Conservation (phyloP, 2,113 vertebrate species). For the Ardeotis arabs region DNA sequence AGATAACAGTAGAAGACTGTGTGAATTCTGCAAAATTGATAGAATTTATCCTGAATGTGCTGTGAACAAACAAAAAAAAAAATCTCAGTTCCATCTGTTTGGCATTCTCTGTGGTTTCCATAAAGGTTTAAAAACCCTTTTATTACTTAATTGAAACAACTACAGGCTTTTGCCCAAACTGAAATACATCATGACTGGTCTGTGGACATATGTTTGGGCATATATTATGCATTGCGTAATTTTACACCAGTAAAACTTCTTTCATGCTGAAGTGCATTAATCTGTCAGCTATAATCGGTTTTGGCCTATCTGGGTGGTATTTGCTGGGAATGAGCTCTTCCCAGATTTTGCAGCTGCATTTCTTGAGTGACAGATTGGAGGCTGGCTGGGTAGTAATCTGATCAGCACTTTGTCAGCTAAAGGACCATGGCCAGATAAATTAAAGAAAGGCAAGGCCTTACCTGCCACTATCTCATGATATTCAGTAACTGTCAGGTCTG, state of each 20-base stretch:
- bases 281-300: background rate
- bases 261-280: background rate
- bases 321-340: constrained; percentile 11
- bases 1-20: background rate
- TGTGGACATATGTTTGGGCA: background rate
- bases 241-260: background rate
- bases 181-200: background rate
- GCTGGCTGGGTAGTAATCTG: background rate
- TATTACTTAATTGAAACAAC: constrained; percentile 14
- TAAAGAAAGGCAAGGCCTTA: background rate
- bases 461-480: background rate
- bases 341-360: constrained; percentile 40
- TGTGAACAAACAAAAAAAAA: background rate
- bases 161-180: background rate
- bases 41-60: background rate
- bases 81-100: background rate
- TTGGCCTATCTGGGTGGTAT: constrained; percentile 21
- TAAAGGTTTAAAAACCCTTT: background rate
- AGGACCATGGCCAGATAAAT: background rate
- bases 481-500: background rate
- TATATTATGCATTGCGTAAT: background rate
- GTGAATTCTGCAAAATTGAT: background rate
- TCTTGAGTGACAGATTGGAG: constrained; percentile 1
- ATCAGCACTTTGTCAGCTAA: background rate
- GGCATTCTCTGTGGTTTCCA: background rate